Conservation (phyloP, 2,113 vertebrate genomes). For the Bos indicus region DNA sequence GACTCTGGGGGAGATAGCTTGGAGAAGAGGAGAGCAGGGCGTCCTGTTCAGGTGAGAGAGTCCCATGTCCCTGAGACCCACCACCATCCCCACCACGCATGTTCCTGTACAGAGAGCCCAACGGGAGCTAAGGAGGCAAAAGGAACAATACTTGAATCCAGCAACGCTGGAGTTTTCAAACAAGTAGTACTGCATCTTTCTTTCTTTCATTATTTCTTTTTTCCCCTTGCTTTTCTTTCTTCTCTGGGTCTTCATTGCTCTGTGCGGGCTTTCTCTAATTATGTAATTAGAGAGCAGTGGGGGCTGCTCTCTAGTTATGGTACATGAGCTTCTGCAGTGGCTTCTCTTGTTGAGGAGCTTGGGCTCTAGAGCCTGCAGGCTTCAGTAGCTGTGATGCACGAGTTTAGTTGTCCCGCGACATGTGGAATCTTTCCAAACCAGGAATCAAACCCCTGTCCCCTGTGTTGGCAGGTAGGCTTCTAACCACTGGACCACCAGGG, state of each 20-base stretch:
- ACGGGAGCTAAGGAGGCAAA: background rate
- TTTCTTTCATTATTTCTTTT: background rate
- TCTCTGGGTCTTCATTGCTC: background rate
- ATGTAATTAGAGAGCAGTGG: too few relatives aligned
- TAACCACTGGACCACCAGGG: background rate
- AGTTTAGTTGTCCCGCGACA: background rate
- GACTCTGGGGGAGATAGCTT: fast-evolving
- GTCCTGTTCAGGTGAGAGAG: background rate
- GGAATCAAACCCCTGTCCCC: background rate
- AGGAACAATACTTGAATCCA: background rate
- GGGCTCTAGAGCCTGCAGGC: background rate
- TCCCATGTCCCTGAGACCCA: background rate
- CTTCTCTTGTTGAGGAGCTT: background rate
- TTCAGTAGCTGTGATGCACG: background rate
- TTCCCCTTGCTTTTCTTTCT: background rate
- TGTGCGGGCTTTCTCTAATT: background rate
- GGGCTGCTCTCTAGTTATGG: background rate
- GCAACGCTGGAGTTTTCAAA: background rate
- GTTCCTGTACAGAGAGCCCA: background rate
- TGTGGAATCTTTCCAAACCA: background rate
- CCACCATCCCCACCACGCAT: background rate
- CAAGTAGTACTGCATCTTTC: background rate
- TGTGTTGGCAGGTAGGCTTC: background rate
- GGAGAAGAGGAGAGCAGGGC: background rate
- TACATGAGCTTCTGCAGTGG: background rate